Evolutionary conservation across 1,140 invertebrate species (phyloP).

Genomic region (Saccostrea cuccullata): DNA sequence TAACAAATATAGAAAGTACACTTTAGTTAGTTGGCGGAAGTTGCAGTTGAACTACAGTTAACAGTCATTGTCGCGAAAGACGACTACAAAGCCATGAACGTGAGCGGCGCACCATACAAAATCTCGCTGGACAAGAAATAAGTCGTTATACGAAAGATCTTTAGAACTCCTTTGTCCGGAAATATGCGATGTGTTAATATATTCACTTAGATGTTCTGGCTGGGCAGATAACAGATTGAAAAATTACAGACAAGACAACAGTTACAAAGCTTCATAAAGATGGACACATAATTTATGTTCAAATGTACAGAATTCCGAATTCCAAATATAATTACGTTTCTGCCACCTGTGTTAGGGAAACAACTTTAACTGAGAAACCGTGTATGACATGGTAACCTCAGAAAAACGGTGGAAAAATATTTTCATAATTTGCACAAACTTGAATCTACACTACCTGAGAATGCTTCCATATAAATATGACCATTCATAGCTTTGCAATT

Average conservation of each 20-base stretch:
- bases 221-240: too few relatives aligned
- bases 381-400: not conserved
- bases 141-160: not conserved
- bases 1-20: not conserved
- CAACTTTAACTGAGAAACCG: not conserved
- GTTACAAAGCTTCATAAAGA: not conserved
- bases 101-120: not conserved
- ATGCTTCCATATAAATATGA: too few relatives aligned
- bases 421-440: too few relatives aligned
- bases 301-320: slow-evolving; percentile 1
- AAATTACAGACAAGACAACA: too few relatives aligned
- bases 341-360: slow-evolving; percentile 27
- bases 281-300: not conserved
- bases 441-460: too few relatives aligned
- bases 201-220: not conserved
- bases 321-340: not conserved
- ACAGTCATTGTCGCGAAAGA: not conserved
- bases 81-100: too few relatives aligned
- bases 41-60: not conserved
- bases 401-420: not conserved
- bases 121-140: not conserved
- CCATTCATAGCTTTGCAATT: too few relatives aligned
- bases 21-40: not conserved
- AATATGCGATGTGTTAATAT: not conserved
- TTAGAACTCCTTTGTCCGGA: not conserved